These are phyloP conservation scores for Patiria pectinifera DNA, from an alignment of 53 echinoderm and acorn worm species.

Conservation along the genomic window DNA sequence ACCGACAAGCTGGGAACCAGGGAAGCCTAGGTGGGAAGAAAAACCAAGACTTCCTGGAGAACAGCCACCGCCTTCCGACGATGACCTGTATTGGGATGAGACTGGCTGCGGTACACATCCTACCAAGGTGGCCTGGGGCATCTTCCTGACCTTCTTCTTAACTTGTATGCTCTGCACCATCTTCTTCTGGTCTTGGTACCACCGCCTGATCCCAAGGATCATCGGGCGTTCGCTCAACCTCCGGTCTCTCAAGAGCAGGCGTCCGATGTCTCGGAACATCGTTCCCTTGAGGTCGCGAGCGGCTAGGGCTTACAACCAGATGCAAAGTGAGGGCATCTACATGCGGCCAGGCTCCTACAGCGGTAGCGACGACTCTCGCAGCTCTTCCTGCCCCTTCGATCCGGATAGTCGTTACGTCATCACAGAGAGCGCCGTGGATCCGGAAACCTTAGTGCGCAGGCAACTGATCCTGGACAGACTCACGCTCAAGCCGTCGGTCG, in stretches of 20 bases:
- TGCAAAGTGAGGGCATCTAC: conserved; percentile 69
- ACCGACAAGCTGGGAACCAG: not conserved
- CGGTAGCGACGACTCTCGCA: conserved; percentile 73
- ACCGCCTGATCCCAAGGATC: conserved; percentile 71
- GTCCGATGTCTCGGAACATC: conserved; percentile 59
- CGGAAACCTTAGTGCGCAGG: conserved; percentile 56
- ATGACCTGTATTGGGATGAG: conserved; percentile 22
- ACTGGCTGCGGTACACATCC: conserved; percentile 42
- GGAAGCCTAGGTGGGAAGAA: conserved; percentile 8
- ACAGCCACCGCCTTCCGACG: not conserved
- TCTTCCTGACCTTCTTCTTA: conserved; percentile 78
- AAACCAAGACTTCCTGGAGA: conserved; percentile 33
- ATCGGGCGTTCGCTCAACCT: conserved; percentile 59
- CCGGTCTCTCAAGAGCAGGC: conserved; percentile 50
- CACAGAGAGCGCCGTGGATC: conserved; percentile 82
- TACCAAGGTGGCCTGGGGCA: conserved; percentile 64
- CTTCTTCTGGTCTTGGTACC: conserved; percentile 76
- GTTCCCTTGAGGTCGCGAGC: conserved; percentile 65
- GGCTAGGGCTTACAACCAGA: conserved; percentile 73
- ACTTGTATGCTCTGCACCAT: conserved; percentile 64
- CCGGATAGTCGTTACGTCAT: conserved; percentile 85
- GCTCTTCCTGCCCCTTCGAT: conserved; percentile 68
- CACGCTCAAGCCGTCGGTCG: conserved; percentile 43
- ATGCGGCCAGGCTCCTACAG: conserved; percentile 73
- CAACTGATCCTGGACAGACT: conserved; percentile 38